Evolutionary conservation across 2,888 invertebrate species (phyloP), one percentile per base, ranked within the genome.

Genomic region (Hofmannophila pseudospretella): DNA sequence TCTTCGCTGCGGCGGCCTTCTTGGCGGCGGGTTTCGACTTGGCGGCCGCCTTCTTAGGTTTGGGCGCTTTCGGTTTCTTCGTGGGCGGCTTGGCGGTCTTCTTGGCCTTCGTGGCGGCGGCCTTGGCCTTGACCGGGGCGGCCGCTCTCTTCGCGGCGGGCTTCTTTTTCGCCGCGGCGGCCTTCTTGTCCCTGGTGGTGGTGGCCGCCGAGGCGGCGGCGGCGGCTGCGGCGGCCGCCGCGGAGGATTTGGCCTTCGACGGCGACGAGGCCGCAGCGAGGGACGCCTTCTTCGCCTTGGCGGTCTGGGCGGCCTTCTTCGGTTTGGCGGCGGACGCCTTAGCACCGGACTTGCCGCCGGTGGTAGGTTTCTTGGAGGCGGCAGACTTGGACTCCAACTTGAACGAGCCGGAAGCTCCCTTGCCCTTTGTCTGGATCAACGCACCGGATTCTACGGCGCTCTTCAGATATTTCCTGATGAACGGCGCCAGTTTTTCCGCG

Each of bases 351-450:
- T 45, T 42, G 3, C 43, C 49, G 30, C 36, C 45, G 33, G 41
- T 41, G 25, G 29, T 25, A 31, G 23, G 44, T 43, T 26, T 45
- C 45, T 4, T 52, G 16, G 45, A 47, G 7, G 52, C 47, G 9
- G 58, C 36, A 2, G 56, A 52, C 36, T 64, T 66, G 0, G 66
- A 59, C n/a, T 76, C 70, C 8, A 85, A 56, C 47, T 85, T 87
- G 66, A 64, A 66, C 4, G 55, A 81, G 7, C 88, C 89, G 9
- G 84, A 74, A 0, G 88, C 88, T 1, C 88, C 88, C 55, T 82
- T 88, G 23, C 88, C 89, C 49, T 88, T 89, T n/a, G 88, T 88
- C 57, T 88, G 89, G 13, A 88, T 72, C 26, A 90, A 54, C n/a
- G 66, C 62, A 4, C 89, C 89, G 27, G 77, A 74, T 1, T 68